Evolutionary conservation across 2,113 vertebrate genomes (phyloP), one percentile per base, ranked within the genome.

Genomic region (Pimephales promelas): DNA sequence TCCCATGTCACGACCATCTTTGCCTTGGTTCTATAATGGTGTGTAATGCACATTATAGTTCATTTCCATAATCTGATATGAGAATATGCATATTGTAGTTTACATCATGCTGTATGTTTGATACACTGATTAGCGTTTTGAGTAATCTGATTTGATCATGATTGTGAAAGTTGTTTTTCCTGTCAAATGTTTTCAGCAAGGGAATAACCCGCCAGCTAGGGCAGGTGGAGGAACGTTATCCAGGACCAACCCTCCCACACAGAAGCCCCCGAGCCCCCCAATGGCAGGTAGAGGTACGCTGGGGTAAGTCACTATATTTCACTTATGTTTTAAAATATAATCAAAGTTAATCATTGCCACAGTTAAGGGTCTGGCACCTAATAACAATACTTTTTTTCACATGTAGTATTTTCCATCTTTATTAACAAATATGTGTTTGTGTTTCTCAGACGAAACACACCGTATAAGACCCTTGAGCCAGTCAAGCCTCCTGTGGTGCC

Each of bases 181-280:
- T 80, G 66, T 66, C 2, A 64, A 70, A 88, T 77, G 36, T 90
- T 26, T 68, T 20, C 95, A 99, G 97, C 97, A 99, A 92, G 98
- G 98, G 90, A 98, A 97, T 94, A 99, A 97, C 91, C 98, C 90
- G 95, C 96, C 93, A 92, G 92, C 94, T 93, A 94, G 97, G 94
- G 78, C 68, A 61, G 92, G 92, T 90, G 88, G 82, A 64, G 94
- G 92, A 90, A 99, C 97, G 16, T 91, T 99, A 89, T 97, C 96
- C 83, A 96, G 98, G 95, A 97, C 97, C 94, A 99, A 97, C 92
- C 98, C 97, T 76, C 98, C 98, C 24, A 97, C 97, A 90, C 98
- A 99, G 93, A 99, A 98, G 91, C 98, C 98, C 85, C 98, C 97
- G 5, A 99, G 98, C 90, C 98, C 98, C 89, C 98, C 98, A 13